These are phyloP conservation scores for Danionella dracula DNA, from an alignment of 2,797 vertebrate genomes.

Conservation along the genomic window DNA sequence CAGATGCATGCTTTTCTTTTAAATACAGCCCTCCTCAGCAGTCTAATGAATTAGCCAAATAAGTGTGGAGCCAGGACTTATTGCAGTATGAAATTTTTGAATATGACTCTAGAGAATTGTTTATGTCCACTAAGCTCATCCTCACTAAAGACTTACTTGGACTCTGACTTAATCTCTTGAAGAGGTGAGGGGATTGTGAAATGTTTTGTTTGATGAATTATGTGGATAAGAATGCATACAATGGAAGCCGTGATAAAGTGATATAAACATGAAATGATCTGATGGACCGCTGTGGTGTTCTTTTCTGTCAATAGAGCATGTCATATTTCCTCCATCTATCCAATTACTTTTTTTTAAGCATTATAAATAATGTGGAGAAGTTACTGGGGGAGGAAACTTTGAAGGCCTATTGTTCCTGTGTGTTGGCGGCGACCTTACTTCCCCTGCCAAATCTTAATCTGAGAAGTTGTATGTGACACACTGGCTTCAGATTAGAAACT, in stretches of 20 bases:
- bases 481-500: slow-evolving; percentile 28
- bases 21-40: slow-evolving; percentile 5
- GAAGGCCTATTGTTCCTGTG: slow-evolving; percentile 18
- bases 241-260: slow-evolving; percentile 22
- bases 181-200: neutral
- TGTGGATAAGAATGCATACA: slow-evolving; percentile 4
- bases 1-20: slow-evolving; percentile 13
- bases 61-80: slow-evolving; percentile 16
- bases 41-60: slow-evolving; percentile 23
- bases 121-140: slow-evolving; percentile 17
- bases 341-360: slow-evolving; percentile 37
- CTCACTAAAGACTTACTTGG: slow-evolving; percentile 11
- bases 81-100: slow-evolving; percentile 29
- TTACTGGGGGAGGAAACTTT: slow-evolving; percentile 32
- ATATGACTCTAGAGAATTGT: slow-evolving; percentile 15
- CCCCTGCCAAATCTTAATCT: slow-evolving; percentile 24
- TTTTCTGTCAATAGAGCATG: slow-evolving; percentile 12
- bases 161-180: slow-evolving; percentile 7
- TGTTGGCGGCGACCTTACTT: neutral
- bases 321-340: slow-evolving; percentile 36
- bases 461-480: slow-evolving; percentile 23
- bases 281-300: neutral
- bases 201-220: slow-evolving; percentile 16
- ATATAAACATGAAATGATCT: slow-evolving; percentile 20
- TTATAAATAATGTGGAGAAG: slow-evolving; percentile 37